Conservation (phyloP, 2,888 invertebrate species). For the Lagria hirta region DNA sequence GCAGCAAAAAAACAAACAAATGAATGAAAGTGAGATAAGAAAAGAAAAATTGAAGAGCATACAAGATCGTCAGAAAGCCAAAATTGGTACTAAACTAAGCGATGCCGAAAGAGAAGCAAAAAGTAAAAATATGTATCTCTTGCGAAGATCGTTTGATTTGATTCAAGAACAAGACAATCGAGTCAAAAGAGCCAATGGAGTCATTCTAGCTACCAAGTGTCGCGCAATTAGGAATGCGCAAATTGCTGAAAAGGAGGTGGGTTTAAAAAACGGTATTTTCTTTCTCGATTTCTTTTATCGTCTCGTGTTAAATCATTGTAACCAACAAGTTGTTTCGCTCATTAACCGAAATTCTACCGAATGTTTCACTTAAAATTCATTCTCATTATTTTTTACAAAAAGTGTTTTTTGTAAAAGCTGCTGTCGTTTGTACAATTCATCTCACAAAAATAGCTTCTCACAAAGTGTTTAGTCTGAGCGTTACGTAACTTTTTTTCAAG, state of each 20-base stretch:
- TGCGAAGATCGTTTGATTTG: slow-evolving; percentile 58
- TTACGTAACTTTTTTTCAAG: no score
- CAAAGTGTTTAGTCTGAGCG: no score
- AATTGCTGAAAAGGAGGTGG: slow-evolving; percentile 63
- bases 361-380: no score
- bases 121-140: slow-evolving; percentile 54
- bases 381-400: no score
- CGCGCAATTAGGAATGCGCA: slow-evolving; percentile 84
- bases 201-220: slow-evolving; percentile 82
- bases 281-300: no score
- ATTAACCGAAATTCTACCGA: no score
- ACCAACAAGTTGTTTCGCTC: no score
- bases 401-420: no score
- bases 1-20: slow-evolving; percentile 54
- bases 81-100: slow-evolving; percentile 28
- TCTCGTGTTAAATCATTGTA: no score
- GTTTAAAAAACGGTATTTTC: no score
- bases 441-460: no score
- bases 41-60: slow-evolving; percentile 50
- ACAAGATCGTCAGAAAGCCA: slow-evolving; percentile 41
- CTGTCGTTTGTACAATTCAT: no score
- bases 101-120: slow-evolving; percentile 56
- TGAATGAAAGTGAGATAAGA: slow-evolving; percentile 61
- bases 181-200: slow-evolving; percentile 72
- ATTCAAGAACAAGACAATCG: slow-evolving; percentile 64